Base-by-base conservation (phyloP, 2,113 vertebrate species). In the Tor tambroides region DNA sequence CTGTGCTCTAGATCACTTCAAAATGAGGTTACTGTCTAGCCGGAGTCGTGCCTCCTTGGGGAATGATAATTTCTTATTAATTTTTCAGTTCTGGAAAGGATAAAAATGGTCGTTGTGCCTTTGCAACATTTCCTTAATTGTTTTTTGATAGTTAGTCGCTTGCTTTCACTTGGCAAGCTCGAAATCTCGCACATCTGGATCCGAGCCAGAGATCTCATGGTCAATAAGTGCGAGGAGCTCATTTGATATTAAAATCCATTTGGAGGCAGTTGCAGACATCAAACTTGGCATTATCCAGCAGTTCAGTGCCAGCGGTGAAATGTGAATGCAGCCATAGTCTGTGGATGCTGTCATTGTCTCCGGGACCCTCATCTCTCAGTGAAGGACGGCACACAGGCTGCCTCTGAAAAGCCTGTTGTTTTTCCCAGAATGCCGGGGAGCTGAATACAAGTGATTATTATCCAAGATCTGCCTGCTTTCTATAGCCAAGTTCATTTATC, bases 401-500 rank as follows among this genome's bases (percentile, higher is more conserved):
- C 43, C 21, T 49, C 65, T 83, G 80, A 87, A 46, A 87, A 69
- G 43, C 26, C 23, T 79, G 76, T 84, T 84, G 63, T 49, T 87
- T 69, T 87, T 54, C 28, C 59, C 51, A 76, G 72, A 87, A 56
- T 75, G 49, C 49, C 6, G 21, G 23, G 23, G 59, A 71, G 77
- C 82, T 51, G 61, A 84, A 87, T 87, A 38, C 49, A 41, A 46
- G 46, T 32, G 72, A 79, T 84, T 87, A 87, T 84, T 76, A 84
- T 87, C 83, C 46, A 71, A 85, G 77, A 88, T 90, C 30, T 86
- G 67, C 71, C 76, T 54, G 75, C 65, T 75, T 82, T 69, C 76
- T 69, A 74, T 87, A 80, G 87, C 87, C 89, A 87, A 72, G 85
- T 85, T 88, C 17, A 82, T 90, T 88, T 87, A 6, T 6, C 46